Base-by-base conservation (phyloP, 2,797 vertebrate species). In the Odontamblyopus lacepedii region DNA sequence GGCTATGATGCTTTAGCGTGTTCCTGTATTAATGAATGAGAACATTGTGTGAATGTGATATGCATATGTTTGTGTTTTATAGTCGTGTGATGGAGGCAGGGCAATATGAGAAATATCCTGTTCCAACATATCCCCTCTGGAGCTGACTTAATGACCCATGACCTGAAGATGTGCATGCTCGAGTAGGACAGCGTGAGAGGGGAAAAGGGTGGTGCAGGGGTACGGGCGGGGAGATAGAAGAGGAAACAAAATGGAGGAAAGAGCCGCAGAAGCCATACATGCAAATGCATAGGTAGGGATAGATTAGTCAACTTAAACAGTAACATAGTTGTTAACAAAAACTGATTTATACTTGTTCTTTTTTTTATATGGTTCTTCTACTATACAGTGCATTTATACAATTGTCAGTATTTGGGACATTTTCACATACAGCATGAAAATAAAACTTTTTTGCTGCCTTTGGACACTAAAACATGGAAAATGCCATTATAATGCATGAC, bases 121-220 rank as follows among this genome's bases (percentile, higher is more conserved):
- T 88, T 89, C 88, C 82, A 85, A 88, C 85, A 88, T 86, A 88
- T 87, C 82, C 87, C 88, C 86, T 79, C 87, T 88, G 88, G 88
- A 89, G 82, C 85, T 77, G 79, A 91, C 86, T 88, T 91, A 92
- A 91, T 91, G 91, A 92, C 90, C 90, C 86, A 76, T 92, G 91
- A 91, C 90, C 89, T 88, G 83, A 90, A 91, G 89, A 91, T 48
- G 83, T 89, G 85, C 87, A 88, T 80, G 85, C 80, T 60, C 71
- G 73, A 63, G 83, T 74, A 83, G 77, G 74, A 75, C 72, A 30
- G 69, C 74, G 55, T 72, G 74, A 19, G 30, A 73, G 70, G 55
- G 63, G 69, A 32, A 53, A 68, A 32, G 67, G 73, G 72, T 60
- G 78, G 62, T 68, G 74, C 70, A 71, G 74, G 78, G 73, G 70